phyloP scores from a whole-genome alignment of 2,113 vertebrate genomes.

The Hypanus sabinus region DNA sequence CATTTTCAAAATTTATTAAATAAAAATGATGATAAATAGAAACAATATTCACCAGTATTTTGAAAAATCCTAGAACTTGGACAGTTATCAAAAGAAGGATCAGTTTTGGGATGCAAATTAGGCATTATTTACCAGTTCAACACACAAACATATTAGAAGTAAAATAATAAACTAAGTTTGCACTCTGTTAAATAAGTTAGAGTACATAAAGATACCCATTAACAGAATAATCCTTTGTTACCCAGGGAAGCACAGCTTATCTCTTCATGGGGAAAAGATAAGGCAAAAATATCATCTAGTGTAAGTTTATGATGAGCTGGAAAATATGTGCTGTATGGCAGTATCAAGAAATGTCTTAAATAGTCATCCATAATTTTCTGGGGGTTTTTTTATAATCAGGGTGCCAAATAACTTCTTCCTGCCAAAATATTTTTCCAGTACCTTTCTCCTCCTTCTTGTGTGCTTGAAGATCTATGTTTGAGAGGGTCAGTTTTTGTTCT shows the following conservation, averaged over 20 bases:
- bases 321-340: not conserved
- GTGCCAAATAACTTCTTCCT: not conserved
- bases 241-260: not conserved
- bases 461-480: slow-evolving; percentile 41
- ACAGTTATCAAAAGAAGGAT: not conserved
- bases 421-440: slow-evolving; percentile 41
- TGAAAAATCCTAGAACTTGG: not conserved
- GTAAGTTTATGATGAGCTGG: not conserved
- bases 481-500: slow-evolving; percentile 40
- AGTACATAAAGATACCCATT: not conserved
- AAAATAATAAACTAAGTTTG: not conserved
- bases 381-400: not conserved
- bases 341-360: not conserved
- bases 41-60: not conserved
- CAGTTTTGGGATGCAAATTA: not conserved
- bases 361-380: not conserved
- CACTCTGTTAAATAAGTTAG: not conserved
- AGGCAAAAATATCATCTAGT: not conserved
- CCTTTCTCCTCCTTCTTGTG: slow-evolving; percentile 49
- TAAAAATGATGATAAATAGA: too few species aligned
- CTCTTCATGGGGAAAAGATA: not conserved
- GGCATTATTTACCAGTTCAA: not conserved
- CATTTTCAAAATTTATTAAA: not conserved
- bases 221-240: not conserved
- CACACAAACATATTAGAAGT: not conserved